These are phyloP conservation scores for Bradypodion pumilum DNA, from an alignment of 2,797 vertebrate genomes.

Conservation along the genomic window DNA sequence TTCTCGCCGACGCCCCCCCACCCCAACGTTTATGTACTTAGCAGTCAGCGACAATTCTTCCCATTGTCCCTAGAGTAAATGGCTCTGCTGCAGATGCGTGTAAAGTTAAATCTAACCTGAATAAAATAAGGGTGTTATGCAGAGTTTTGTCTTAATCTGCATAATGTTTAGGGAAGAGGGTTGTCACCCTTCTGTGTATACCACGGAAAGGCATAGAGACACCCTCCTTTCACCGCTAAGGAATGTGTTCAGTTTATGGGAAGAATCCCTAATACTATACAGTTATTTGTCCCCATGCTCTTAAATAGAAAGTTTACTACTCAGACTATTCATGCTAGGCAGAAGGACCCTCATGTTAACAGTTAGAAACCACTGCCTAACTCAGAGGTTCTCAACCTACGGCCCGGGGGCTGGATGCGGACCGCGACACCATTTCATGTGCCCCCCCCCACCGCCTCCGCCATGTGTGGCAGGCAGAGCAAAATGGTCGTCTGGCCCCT, in stretches of 20 bases:
- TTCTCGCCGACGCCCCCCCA: no score
- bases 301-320: background rate
- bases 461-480: no score
- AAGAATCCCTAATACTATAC: background rate
- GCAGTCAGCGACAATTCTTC: conserved; percentile 12
- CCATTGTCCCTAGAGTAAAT: conserved; percentile 15
- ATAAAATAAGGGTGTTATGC: conserved; percentile 23
- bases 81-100: conserved; percentile 17
- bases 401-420: no score
- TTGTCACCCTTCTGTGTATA: background rate
- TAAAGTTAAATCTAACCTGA: conserved; percentile 22
- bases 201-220: background rate
- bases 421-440: no score
- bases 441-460: no score
- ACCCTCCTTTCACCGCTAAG: background rate
- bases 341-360: background rate
- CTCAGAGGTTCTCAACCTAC: no score
- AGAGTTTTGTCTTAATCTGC: background rate
- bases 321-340: no score
- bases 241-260: background rate
- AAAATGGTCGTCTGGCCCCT: no score
- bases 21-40: conserved; percentile 16
- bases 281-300: background rate
- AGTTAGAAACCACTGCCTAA: background rate
- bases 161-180: background rate